These are phyloP conservation scores for Neotoma lepida DNA, from an alignment of 2,113 vertebrate species.

Conservation along the genomic window DNA sequence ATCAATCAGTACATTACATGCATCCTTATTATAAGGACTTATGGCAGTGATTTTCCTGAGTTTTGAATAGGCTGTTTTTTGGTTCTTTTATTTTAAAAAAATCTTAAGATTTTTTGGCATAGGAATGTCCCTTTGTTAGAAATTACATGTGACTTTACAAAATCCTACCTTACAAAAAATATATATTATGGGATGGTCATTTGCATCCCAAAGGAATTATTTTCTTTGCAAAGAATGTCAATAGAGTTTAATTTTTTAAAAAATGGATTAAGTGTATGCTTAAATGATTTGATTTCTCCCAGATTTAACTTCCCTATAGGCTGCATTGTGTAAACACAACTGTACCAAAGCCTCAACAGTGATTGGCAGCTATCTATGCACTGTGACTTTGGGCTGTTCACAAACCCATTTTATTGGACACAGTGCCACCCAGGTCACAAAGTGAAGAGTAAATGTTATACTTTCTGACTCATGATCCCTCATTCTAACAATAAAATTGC, in stretches of 20 bases:
- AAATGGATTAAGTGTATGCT: background rate
- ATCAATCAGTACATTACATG: background rate
- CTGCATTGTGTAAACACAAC: background rate
- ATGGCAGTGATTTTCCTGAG: background rate
- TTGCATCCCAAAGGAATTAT: constrained; percentile 56
- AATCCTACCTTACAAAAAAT: constrained; percentile 47
- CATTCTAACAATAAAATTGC: constrained; percentile 46
- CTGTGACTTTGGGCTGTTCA: background rate
- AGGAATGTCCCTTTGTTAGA: background rate
- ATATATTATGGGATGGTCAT: constrained; percentile 1
- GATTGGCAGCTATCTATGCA: background rate
- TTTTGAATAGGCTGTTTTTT: constrained; percentile 47
- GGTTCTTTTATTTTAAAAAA: constrained; percentile 40
- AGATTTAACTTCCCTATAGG: background rate
- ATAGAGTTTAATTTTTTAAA: constrained; percentile 46
- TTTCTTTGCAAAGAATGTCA: constrained; percentile 3
- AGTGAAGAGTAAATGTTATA: background rate
- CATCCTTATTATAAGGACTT: background rate
- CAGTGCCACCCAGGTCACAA: background rate
- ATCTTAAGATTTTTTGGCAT: constrained; percentile 11
- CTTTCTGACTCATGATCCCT: constrained; percentile 50
- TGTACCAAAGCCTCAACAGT: constrained; percentile 8
- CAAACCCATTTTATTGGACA: background rate
- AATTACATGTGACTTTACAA: constrained; percentile 1
- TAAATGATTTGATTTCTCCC: constrained; percentile 36